Percentiles rank a stretch among this genome's conserved stretches.
These are phyloP conservation scores for Laticauda laticaudata DNA, from an alignment of 2,113 vertebrate species.

Conservation along the genomic window DNA sequence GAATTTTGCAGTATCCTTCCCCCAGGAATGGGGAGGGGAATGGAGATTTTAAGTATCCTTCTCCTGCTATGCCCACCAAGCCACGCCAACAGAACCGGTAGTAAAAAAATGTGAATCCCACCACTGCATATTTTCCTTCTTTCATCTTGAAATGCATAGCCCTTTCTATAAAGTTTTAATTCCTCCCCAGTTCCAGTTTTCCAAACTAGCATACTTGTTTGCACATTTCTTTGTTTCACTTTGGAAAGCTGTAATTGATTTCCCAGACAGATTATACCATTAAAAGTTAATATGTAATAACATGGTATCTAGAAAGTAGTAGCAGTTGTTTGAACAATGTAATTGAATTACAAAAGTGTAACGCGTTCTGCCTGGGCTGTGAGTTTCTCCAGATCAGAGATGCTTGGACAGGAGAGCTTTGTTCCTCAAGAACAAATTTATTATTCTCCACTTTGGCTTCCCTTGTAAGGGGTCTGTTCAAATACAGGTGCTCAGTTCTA, in stretches of 20 bases:
- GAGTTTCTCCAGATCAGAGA: not conserved
- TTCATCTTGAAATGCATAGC: not conserved
- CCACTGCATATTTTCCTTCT: too few relatives aligned
- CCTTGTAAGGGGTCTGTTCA: too few relatives aligned
- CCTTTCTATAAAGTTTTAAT: not conserved
- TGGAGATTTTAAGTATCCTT: too few relatives aligned
- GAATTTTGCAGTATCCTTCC: too few relatives aligned
- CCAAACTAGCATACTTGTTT: not conserved
- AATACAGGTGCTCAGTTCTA: not conserved
- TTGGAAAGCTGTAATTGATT: not conserved
- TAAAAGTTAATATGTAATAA: not conserved
- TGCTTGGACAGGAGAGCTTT: not conserved
- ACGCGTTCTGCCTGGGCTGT: not conserved
- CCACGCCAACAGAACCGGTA: too few relatives aligned
- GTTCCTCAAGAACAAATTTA: not conserved
- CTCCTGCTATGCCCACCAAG: too few relatives aligned
- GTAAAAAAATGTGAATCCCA: too few relatives aligned
- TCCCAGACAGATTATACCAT: not conserved
- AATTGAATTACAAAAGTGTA: not conserved
- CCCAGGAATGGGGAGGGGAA: too few relatives aligned
- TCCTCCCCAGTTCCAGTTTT: not conserved
- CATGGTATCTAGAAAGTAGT: not conserved
- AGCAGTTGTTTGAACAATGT: not conserved
- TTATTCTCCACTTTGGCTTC: fast-evolving
- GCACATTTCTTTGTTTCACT: not conserved